phyloP scores from a whole-genome alignment of 2,797 vertebrate species.

The Sciaenops ocellatus region DNA sequence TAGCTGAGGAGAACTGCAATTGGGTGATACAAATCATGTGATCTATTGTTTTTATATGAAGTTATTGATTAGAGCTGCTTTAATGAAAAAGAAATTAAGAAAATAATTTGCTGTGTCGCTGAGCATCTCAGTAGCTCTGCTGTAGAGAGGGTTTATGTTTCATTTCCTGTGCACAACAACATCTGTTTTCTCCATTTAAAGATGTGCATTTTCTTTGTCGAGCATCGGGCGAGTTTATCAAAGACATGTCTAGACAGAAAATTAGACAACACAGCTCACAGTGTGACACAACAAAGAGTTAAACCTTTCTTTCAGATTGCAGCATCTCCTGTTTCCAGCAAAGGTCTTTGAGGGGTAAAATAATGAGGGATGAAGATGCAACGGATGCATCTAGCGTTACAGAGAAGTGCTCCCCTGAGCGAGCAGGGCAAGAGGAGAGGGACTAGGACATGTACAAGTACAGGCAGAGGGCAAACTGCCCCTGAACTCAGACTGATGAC shows the following conservation, averaged over 20 bases:
- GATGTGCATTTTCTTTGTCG: not conserved
- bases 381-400: slow-evolving; percentile 89
- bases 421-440: slow-evolving; percentile 80
- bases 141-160: not conserved
- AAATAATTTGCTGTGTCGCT: not conserved
- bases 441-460: slow-evolving; percentile 80
- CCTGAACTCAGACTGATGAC: slow-evolving; percentile 59
- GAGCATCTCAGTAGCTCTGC: not conserved
- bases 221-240: slow-evolving; percentile 12
- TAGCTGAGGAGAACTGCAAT: not conserved
- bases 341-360: slow-evolving; percentile 83
- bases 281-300: slow-evolving; percentile 76
- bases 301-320: slow-evolving; percentile 62
- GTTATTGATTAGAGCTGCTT: not conserved
- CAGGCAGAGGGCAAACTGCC: slow-evolving; percentile 79
- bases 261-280: slow-evolving; percentile 40
- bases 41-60: not conserved
- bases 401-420: slow-evolving; percentile 85
- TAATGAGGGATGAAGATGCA: slow-evolving; percentile 88
- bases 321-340: slow-evolving; percentile 74
- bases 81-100: not conserved
- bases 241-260: slow-evolving; percentile 12
- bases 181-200: not conserved
- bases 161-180: not conserved
- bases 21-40: too few relatives aligned